These are phyloP conservation scores for Zaprionus lineosus DNA, from an alignment of 2,888 invertebrate genomes.

Conservation along the genomic window DNA sequence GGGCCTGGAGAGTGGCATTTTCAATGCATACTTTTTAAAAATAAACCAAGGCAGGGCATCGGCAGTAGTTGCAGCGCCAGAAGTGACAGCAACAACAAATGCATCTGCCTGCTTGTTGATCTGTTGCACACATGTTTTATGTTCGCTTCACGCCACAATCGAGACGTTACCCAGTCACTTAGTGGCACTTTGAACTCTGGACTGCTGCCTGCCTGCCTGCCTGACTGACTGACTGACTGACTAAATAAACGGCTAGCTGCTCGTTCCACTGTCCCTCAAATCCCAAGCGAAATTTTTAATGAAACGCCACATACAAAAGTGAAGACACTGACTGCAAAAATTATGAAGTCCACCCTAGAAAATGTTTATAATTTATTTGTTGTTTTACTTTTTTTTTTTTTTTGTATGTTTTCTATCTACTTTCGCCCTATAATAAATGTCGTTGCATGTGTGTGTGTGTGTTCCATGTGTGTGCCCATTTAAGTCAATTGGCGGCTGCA, in stretches of 20 bases:
- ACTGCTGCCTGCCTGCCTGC: no score
- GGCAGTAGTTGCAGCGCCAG: conserved; percentile 14
- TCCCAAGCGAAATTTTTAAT: conserved; percentile 31
- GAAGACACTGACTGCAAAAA: conserved; percentile 36
- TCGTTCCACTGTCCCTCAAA: conserved; percentile 53
- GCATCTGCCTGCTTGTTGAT: conserved; percentile 49
- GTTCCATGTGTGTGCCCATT: conserved; percentile 40
- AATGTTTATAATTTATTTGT: no score
- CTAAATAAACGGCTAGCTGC: no score
- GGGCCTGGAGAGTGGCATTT: conserved; percentile 55
- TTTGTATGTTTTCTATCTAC: conserved; percentile 1
- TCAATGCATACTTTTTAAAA: conserved; percentile 49
- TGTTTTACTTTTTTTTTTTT: conserved; percentile 21
- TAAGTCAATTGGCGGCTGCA: conserved; percentile 62
- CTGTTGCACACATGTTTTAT: conserved; percentile 53
- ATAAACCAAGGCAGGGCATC: conserved; percentile 59
- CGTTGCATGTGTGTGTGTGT: background rate
- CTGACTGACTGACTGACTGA: no score
- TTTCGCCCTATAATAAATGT: background rate
- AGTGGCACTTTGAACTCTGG: conserved; percentile 67
- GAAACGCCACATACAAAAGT: conserved; percentile 26
- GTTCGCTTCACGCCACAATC: conserved; percentile 40
- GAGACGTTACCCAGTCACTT: conserved; percentile 65
- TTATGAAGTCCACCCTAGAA: conserved; percentile 31
- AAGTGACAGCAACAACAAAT: conserved; percentile 16